Conservation (phyloP, 2,113 vertebrate genomes). For the Beaufortia kweichowensis region DNA sequence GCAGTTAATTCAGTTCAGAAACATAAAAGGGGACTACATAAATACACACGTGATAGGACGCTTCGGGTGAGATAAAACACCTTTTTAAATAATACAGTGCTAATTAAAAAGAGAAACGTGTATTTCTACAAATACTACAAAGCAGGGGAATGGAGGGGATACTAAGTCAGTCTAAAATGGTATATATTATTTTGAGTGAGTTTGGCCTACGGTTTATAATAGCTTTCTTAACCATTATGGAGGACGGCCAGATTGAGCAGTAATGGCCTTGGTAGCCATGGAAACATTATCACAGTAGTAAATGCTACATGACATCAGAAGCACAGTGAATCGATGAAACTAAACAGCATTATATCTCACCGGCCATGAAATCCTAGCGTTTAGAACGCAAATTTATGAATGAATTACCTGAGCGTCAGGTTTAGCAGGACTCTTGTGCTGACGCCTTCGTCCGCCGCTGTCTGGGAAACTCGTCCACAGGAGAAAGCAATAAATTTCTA, state of each 20-base stretch:
- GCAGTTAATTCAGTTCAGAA: slow-evolving; percentile 30
- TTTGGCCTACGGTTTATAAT: slow-evolving; percentile 40
- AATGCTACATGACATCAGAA: slow-evolving; percentile 45
- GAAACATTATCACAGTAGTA: slow-evolving; percentile 50
- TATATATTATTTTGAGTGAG: slow-evolving; percentile 22
- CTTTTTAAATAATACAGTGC: slow-evolving; percentile 36
- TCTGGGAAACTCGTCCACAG: slow-evolving; percentile 81
- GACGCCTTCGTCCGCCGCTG: slow-evolving; percentile 73
- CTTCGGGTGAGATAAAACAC: slow-evolving; percentile 29
- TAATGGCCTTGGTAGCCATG: slow-evolving; percentile 44
- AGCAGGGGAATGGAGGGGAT: background rate
- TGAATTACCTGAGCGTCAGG: slow-evolving; percentile 39
- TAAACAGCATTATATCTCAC: slow-evolving; percentile 37
- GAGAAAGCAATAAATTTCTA: slow-evolving; percentile 96
- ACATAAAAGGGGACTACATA: slow-evolving; percentile 33
- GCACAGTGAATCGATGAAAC: slow-evolving; percentile 45
- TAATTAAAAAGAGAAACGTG: slow-evolving; percentile 25
- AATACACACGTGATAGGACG: background rate
- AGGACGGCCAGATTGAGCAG: slow-evolving; percentile 30
- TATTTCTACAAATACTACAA: background rate
- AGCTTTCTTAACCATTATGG: slow-evolving; percentile 35
- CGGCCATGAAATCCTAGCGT: slow-evolving; percentile 28
- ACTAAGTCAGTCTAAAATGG: background rate
- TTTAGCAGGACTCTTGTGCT: slow-evolving; percentile 16
- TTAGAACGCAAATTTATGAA: slow-evolving; percentile 47